A percentile compares a stretch with the other conserved stretches of the same genome.
These are phyloP conservation scores for Dryobotodes eremita DNA, from an alignment of 2,888 invertebrate genomes.

Conservation along the genomic window DNA sequence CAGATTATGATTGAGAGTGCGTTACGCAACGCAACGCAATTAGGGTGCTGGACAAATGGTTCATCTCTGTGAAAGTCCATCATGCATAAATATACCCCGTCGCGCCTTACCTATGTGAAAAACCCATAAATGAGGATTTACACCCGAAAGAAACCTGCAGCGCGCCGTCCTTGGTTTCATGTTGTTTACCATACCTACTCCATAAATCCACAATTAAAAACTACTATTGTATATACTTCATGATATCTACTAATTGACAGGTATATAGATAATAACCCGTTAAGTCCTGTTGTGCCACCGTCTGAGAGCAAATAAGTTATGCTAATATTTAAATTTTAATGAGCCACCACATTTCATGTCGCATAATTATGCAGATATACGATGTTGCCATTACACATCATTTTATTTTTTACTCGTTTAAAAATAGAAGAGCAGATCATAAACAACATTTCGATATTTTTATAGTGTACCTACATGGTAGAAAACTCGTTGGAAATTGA, in stretches of 20 bases:
- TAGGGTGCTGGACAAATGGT: background rate
- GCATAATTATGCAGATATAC: conserved; percentile 54
- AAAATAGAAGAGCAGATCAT: conserved; percentile 39
- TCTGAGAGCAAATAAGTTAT: conserved; percentile 62
- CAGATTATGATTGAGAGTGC: no score
- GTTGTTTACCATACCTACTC: background rate
- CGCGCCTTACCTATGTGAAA: background rate
- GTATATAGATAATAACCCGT: conserved; percentile 50
- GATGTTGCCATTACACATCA: conserved; percentile 42
- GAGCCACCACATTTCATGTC: conserved; percentile 66
- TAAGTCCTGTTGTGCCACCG: conserved; percentile 30
- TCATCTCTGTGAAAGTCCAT: background rate
- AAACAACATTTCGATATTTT: conserved; percentile 43
- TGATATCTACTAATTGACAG: conserved; percentile 59
- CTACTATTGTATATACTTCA: conserved; percentile 20
- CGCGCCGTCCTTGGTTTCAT: background rate
- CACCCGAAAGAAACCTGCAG: background rate
- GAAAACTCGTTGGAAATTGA: conserved; percentile 15
- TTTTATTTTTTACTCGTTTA: conserved; percentile 25
- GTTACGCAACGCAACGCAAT: no score
- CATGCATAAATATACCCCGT: background rate
- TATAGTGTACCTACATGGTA: background rate
- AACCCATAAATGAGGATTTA: background rate
- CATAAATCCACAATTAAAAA: conserved; percentile 32
- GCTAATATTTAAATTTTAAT: conserved; percentile 71